Base-by-base conservation (phyloP, 2,113 vertebrate genomes). In the Sialia sialis region DNA sequence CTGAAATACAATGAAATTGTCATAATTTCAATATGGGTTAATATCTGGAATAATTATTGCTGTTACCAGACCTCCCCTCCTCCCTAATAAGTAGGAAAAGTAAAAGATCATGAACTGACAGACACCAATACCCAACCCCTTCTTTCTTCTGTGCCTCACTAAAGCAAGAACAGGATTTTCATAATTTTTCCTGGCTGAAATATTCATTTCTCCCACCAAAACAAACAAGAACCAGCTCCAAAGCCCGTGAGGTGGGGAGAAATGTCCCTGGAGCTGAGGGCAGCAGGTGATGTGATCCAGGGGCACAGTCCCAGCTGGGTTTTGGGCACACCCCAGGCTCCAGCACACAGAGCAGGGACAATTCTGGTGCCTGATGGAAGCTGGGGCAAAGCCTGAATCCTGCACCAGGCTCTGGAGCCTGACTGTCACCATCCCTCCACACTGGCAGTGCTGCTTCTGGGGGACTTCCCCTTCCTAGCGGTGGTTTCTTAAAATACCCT, bases 331-430 rank as follows among this genome's bases (percentile, higher is more conserved):
- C 0, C 43, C 38, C 5, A 1, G 55, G 30, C 8, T 2, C 19
- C 69, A 16, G 32, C 26, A 25, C 12, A 14, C 29, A 36, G 17
- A 29, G 3, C 52, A 52, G 52, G 32, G 43, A 6, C 2, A 4
- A 4, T 3, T 21, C 27, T 29, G 0, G 2, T 6, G 8, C 43
- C 63, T 1, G 1, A 9, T 0, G 1, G 72, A 4, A 38, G 29
- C 60, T 10, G 46, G 1, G 59, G 36, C 21, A 81, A 7, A 43
- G 22, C 29, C 72, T 5, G 43, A 5, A 2, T 4, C 8, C 6
- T 0, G 13, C 26, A 9, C 15, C 0, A 0, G 20, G 80, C 14
- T 76, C 34, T 10, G 17, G 1, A 94, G 34, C n/a, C 13, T 1
- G 14, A 46, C 26, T 39, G 39, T 39, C 63, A 43, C 25, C 23